Evolutionary conservation across 2,797 vertebrate species (phyloP), one percentile per base, ranked within the genome.

Genomic region (Epinephelus malabaricus): DNA sequence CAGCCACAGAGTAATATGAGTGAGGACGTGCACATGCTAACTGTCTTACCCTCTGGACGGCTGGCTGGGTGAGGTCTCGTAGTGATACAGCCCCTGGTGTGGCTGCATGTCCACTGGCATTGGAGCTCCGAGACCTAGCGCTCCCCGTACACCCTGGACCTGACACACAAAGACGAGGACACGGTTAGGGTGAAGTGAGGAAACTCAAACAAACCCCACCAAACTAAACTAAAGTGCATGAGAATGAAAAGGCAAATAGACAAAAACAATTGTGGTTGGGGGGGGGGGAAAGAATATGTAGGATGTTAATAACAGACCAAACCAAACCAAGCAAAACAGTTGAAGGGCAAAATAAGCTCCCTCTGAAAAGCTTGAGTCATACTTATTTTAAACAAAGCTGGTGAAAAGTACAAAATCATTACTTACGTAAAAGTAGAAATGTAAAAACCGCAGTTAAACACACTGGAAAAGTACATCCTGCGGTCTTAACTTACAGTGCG

Each of bases 81-180:
- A 96, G 90, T 95, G 95, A 89, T 94, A 95, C 92, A 96, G 94
- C 93, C 95, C 94, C 92, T 96, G 95, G 84, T 95, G 96, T 88
- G 95, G 95, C 94, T 96, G 95, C 95, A 96, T 96, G 92, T 96
- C 95, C 93, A 94, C 95, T 92, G 94, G 95, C 96, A 96, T 96
- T 75, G 94, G 93, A 91, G 92, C 94, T 93, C 86, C 67, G 67
- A 84, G 89, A 79, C 88, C 91, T 71, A 62, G 88, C 86, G 84
- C 91, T 90, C 91, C 91, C 90, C 89, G 86, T 70, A 89, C 87
- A 90, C 87, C 90, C 86, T 90, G 83, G 87, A 92, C 88, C 87
- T 92, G 88, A 79, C 50, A 49, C 19, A 80, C 53, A 86, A 45
- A 89, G 43, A 86, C 70, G 58, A 74, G 68, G 59, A 86, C 85